These are phyloP conservation scores for Myrmophylax atrothorax DNA, from an alignment of 2,113 vertebrate genomes.

Conservation along the genomic window DNA sequence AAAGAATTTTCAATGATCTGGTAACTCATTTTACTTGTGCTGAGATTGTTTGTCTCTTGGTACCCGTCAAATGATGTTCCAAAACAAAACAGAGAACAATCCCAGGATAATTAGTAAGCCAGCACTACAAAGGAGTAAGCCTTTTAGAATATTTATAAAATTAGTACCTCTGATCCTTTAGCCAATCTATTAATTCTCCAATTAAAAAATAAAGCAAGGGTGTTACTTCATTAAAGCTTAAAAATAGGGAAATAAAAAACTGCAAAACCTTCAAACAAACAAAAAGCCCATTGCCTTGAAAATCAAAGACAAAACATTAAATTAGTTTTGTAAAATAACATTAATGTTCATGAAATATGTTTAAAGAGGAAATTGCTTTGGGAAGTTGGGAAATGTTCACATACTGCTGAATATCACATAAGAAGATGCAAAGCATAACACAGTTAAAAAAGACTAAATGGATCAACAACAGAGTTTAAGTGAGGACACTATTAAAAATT, in stretches of 20 bases:
- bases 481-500: neutral
- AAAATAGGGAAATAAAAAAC: neutral
- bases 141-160: constrained; percentile 4
- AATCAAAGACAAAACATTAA: constrained; percentile 50
- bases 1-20: neutral
- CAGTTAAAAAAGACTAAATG: neutral
- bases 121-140: neutral
- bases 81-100: neutral
- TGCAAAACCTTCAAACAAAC: neutral
- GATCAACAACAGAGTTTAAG: neutral
- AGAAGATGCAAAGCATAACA: neutral
- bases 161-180: constrained; percentile 16
- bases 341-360: constrained; percentile 35
- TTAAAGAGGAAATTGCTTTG: constrained; percentile 52
- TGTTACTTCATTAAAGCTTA: constrained; percentile 11
- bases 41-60: neutral
- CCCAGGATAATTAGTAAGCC: constrained; percentile 41
- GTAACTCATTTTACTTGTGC: neutral
- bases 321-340: constrained; percentile 20
- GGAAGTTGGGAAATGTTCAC: constrained; percentile 43
- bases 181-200: constrained; percentile 38
- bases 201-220: neutral
- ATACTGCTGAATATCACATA: neutral
- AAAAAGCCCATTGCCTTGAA: neutral
- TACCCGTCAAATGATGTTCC: neutral